Evolutionary conservation across 1,140 invertebrate species (phyloP), one percentile per base, ranked within the genome.

Genomic region (Lerema accius): DNA sequence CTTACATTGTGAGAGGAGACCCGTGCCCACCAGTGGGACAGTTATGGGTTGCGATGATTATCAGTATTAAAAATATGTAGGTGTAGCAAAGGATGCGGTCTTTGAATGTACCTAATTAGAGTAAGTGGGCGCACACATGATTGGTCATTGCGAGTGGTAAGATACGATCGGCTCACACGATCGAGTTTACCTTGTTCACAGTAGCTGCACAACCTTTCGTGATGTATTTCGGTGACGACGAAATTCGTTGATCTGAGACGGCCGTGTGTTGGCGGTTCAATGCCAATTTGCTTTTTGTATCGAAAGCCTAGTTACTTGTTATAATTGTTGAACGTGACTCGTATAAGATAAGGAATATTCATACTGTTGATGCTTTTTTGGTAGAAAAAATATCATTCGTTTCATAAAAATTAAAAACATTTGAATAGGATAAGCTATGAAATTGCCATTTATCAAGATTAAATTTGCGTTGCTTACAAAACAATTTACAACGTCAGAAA

Each of bases 401-500:
- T n/a, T n/a, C n/a, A n/a, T n/a, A n/a, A n/a, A n/a, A n/a, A n/a
- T n/a, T n/a, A n/a, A n/a, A n/a, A n/a, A n/a, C n/a, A n/a, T n/a
- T n/a, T n/a, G n/a, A n/a, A n/a, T n/a, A n/a, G n/a, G n/a, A n/a
- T n/a, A n/a, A n/a, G n/a, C n/a, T n/a, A n/a, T 14, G 40, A 56
- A 56, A 19, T 32, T 56, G 43, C 13, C 15, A 45, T 15, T 35
- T 23, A n/a, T 43, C 23, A 56, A 45, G 11, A 45, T 45, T 56
- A 35, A 56, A 56, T 56, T 56, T 6, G 7, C 26, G n/a, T 14
- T 14, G 55, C 14, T 13, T 37, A 14, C 16, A 37, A 59, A 59
- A 59, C 42, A 48, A 48, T 59, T 46, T 59, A 39, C 16, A 59
- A 46, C 43, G 26, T 59, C 55, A 59, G 39, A 35, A 46, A 46